These are phyloP conservation scores for Mohoua ochrocephala DNA, from an alignment of 2,113 vertebrate species.

Conservation along the genomic window DNA sequence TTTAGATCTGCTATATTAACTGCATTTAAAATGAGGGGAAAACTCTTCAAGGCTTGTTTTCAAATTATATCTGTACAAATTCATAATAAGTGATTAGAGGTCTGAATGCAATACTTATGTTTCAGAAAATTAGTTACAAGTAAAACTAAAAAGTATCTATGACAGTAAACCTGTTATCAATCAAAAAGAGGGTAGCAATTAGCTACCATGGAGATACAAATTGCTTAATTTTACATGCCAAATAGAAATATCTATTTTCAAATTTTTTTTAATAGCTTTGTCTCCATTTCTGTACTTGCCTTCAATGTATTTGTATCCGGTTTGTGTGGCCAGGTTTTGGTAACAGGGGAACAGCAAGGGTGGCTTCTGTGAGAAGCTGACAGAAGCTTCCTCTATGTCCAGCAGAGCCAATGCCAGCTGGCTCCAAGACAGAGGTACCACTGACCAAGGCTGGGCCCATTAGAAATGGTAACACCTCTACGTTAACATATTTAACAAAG, in stretches of 20 bases:
- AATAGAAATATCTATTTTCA: not conserved
- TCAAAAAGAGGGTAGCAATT: not conserved
- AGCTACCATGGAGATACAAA: not conserved
- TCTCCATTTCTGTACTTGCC: not conserved
- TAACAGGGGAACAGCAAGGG: not conserved
- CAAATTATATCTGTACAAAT: slow-evolving; percentile 1
- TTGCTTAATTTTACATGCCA: not conserved
- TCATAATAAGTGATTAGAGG: slow-evolving; percentile 2
- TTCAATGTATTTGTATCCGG: not conserved
- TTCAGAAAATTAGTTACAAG: not conserved
- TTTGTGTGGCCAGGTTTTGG: not conserved
- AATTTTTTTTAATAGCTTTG: not conserved
- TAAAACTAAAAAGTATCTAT: not conserved
- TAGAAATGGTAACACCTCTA: not conserved
- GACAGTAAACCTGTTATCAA: not conserved
- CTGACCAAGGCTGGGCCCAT: not conserved
- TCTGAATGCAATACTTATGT: not conserved
- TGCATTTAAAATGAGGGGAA: not conserved
- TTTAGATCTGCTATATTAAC: not conserved
- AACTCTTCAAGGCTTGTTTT: not conserved
- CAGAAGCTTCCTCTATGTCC: not conserved
- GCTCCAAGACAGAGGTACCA: not conserved
- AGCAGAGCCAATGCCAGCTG: accelerated
- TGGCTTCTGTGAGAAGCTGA: not conserved
- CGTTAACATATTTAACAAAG: not conserved